Evolutionary conservation across 2,888 invertebrate genomes (phyloP).

Genomic region (Priocnemis perturbator): DNA sequence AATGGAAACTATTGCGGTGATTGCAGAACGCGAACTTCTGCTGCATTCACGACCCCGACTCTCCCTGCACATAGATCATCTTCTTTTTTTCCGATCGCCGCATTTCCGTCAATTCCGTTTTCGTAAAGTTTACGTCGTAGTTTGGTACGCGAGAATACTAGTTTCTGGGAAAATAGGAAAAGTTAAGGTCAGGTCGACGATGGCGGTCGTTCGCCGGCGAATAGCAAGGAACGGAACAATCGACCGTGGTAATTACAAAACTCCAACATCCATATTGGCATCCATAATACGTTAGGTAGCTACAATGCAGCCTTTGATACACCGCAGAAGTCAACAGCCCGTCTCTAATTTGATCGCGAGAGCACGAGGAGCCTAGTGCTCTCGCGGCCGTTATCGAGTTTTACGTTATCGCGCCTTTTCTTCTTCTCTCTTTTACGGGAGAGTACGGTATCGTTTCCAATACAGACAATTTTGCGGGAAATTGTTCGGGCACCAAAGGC

Average conservation of each 20-base stretch:
- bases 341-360: conserved; percentile 1
- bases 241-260: conserved; percentile 6
- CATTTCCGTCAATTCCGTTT: no score
- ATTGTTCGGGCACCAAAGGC: background rate
- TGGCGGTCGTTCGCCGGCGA: background rate
- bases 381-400: conserved; percentile 13
- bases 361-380: background rate
- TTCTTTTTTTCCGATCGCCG: no score
- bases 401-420: conserved; percentile 10
- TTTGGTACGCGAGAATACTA: no score
- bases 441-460: conserved; percentile 5
- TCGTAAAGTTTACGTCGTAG: no score
- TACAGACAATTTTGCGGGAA: conserved; percentile 1
- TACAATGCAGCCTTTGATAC: background rate
- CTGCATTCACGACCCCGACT: no score
- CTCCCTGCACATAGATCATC: no score
- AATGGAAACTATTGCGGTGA: no score
- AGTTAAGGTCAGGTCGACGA: background rate
- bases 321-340: conserved; percentile 8
- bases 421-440: background rate
- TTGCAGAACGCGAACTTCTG: no score
- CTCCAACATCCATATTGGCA: conserved; percentile 1
- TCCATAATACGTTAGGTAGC: background rate
- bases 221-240: background rate
- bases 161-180: background rate